Evolutionary conservation across 2,797 vertebrate species (phyloP).

Genomic region (Xenentodon cancila): DNA sequence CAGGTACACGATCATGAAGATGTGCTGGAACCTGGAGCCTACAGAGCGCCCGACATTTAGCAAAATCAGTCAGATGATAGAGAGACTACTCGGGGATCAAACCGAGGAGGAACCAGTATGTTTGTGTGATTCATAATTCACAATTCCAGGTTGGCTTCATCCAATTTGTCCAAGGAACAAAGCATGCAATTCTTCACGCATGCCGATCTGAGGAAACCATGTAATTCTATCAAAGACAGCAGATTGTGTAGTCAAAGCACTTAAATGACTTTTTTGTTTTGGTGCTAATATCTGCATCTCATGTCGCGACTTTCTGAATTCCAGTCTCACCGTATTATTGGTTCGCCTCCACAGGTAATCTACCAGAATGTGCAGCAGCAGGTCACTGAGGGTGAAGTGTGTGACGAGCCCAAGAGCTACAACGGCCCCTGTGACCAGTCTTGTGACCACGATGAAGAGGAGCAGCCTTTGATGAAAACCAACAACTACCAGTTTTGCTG

Average conservation of each 20-base stretch:
- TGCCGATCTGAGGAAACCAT: constrained; percentile 8
- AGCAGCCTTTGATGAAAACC: constrained; percentile 89
- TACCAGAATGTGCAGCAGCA: constrained; percentile 83
- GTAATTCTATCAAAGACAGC: not conserved
- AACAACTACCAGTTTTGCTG: constrained; percentile 98
- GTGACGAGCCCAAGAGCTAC: constrained; percentile 70
- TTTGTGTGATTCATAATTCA: not conserved
- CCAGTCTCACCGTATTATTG: constrained; percentile 15
- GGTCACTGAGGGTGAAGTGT: constrained; percentile 77
- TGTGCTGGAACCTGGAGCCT: constrained; percentile 94
- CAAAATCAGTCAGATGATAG: constrained; percentile 89
- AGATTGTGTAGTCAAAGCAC: constrained; percentile 4
- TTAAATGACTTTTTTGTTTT: constrained; percentile 14
- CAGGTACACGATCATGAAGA: constrained; percentile 95
- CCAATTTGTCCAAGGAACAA: constrained; percentile 3
- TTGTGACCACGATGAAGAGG: constrained; percentile 86
- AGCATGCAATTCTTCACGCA: constrained; percentile 4
- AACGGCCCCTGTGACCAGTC: constrained; percentile 84
- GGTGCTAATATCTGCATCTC: too few species aligned
- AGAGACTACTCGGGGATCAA: constrained; percentile 82
- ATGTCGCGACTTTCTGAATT: not conserved
- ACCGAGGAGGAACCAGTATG: constrained; percentile 80
- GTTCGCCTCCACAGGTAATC: constrained; percentile 57
- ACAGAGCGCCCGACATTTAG: constrained; percentile 89
- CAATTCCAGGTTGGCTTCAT: not conserved